These are phyloP conservation scores for Lasioglossum pauxillum DNA, from an alignment of 2,888 invertebrate genomes.

Conservation along the genomic window DNA sequence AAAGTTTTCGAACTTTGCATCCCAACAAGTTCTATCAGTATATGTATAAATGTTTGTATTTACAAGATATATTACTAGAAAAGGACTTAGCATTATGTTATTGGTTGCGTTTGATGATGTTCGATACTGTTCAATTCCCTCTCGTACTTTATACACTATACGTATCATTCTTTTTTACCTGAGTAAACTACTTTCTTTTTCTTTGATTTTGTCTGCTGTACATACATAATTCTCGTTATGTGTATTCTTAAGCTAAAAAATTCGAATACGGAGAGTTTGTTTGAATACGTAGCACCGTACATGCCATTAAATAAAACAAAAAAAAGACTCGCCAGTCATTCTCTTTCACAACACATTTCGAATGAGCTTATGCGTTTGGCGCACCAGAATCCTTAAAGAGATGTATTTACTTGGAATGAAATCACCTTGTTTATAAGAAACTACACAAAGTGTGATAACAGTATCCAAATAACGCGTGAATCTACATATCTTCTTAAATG, in stretches of 20 bases:
- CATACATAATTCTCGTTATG: conserved; percentile 19
- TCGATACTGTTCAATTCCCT: conserved; percentile 40
- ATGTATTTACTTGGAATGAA: conserved; percentile 58
- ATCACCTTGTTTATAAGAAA: conserved; percentile 45
- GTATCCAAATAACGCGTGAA: conserved; percentile 36
- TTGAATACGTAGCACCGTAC: conserved; percentile 38
- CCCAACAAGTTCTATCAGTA: conserved; percentile 65
- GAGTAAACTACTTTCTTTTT: conserved; percentile 65
- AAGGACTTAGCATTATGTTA: conserved; percentile 56
- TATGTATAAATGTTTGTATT: conserved; percentile 70
- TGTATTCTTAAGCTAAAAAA: conserved; percentile 28
- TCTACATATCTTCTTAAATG: conserved; percentile 34
- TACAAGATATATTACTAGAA: conserved; percentile 69
- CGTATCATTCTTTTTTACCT: conserved; percentile 67
- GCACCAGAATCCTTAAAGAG: conserved; percentile 23
- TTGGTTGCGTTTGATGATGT: conserved; percentile 52
- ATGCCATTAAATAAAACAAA: conserved; percentile 32
- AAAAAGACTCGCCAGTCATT: conserved; percentile 24
- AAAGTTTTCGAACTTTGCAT: conserved; percentile 51
- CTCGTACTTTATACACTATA: conserved; percentile 44
- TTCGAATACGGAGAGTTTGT: conserved; percentile 22
- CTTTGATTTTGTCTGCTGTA: conserved; percentile 32
- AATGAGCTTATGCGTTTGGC: background rate
- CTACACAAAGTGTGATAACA: conserved; percentile 43
- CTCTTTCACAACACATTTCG: conserved; percentile 16